Base-by-base conservation (phyloP, 2,113 vertebrate genomes). In the Phrynosoma platyrhinos region DNA sequence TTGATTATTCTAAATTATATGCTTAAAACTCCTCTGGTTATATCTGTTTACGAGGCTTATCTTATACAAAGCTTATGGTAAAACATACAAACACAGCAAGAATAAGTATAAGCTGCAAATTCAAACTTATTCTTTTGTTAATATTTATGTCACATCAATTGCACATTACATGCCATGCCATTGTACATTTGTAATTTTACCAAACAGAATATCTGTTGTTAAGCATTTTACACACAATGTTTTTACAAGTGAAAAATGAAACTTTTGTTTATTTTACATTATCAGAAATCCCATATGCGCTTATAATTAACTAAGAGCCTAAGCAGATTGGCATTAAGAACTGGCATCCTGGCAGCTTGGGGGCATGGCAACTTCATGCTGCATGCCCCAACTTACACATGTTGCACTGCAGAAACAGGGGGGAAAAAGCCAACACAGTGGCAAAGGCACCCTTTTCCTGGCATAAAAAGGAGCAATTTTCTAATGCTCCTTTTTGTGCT, bases 91-190 rank as follows among this genome's bases (percentile, higher is more conserved):
- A 78, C 27, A 71, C 8, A 88, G 83, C 82, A 72, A 58, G 53
- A 86, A 89, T 91, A 12, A 30, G 80, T 18, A 82, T 86, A 83
- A 76, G 72, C 5, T 1, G 4, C 0, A 1, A 13, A 82, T 79
- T 20, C 40, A 86, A 0, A 0, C 85, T 82, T 58, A 27, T 89
- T 89, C 69, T 71, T 91, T 79, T 90, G 85, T 84, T 90, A 90
- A 85, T 92, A 94, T 87, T 95, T 95, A 87, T 79, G 83, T 84
- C 83, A 42, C 88, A 74, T 86, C 68, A 52, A 82, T 86, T 88
- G 82, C 68, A 77, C 3, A 0, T 86, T 68, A 88, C 89, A 74
- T 90, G 47, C 68, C 84, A 53, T 36, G n/a, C 81, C 75, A 89
- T 79, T 83, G 85, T 82, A 83, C 83, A 88, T 87, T 89, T 88